These are phyloP conservation scores for Budorcas taxicolor DNA, from an alignment of 2,113 vertebrate species.

Conservation along the genomic window DNA sequence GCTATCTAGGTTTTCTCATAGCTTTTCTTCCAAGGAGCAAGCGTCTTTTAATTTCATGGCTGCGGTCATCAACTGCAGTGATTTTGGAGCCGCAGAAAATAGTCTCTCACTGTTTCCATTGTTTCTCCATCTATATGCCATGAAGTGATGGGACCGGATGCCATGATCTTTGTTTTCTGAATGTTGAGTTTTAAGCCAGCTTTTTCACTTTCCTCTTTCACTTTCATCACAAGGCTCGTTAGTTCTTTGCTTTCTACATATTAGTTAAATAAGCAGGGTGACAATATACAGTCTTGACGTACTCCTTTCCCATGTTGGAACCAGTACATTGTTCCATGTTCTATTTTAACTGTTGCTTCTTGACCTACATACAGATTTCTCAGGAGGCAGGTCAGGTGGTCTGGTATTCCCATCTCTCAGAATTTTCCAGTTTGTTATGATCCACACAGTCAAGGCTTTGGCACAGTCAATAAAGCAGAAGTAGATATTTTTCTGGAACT, in stretches of 20 bases:
- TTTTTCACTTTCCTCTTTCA: background rate
- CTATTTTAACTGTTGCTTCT: background rate
- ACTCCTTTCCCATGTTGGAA: background rate
- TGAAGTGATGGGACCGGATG: background rate
- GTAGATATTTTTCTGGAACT: background rate
- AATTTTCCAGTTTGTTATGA: background rate
- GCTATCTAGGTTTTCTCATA: background rate
- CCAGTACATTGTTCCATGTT: background rate
- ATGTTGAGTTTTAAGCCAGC: background rate
- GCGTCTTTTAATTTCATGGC: background rate
- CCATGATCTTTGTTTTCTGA: background rate
- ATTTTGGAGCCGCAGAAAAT: background rate
- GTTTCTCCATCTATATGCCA: background rate
- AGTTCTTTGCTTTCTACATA: background rate
- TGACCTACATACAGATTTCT: background rate
- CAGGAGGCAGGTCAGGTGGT: background rate
- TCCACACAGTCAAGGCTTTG: background rate
- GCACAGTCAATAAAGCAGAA: background rate
- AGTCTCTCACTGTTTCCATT: background rate
- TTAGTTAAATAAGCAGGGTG: background rate
- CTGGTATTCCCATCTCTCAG: background rate
- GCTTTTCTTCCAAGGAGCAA: background rate
- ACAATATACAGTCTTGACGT: background rate
- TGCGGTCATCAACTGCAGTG: background rate
- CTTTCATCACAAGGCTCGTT: background rate